Conservation (phyloP, 2,113 vertebrate species). For the Piaya cayana region DNA sequence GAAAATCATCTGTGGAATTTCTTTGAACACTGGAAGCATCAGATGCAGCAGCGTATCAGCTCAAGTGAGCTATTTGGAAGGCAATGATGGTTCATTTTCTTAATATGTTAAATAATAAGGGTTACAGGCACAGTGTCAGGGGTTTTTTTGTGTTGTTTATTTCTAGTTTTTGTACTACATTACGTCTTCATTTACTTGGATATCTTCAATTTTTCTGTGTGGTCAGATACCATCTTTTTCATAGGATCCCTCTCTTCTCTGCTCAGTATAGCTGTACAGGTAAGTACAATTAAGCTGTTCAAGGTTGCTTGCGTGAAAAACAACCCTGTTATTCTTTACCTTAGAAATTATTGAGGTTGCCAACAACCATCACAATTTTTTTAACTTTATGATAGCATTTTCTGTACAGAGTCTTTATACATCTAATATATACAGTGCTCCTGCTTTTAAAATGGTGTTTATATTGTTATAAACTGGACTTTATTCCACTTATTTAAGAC, state of each 20-base stretch:
- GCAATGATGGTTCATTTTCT: too few relatives aligned
- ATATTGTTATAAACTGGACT: not conserved
- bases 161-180: not conserved
- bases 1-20: too few relatives aligned
- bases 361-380: not conserved
- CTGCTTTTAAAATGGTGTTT: not conserved
- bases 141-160: too few relatives aligned
- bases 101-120: too few relatives aligned
- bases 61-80: too few relatives aligned
- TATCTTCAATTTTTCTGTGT: not conserved
- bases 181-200: not conserved
- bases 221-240: accelerated
- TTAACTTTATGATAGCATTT: not conserved
- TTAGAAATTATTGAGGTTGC: not conserved
- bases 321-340: not conserved
- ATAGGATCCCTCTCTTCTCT: not conserved
- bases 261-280: not conserved
- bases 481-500: not conserved
- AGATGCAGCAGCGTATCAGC: too few relatives aligned
- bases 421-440: not conserved
- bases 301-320: not conserved
- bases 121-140: too few relatives aligned
- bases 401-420: not conserved
- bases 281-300: not conserved
- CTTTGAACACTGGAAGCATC: too few relatives aligned